Conservation (phyloP, 1,140 invertebrate species). For the Saxidomus purpurata region DNA sequence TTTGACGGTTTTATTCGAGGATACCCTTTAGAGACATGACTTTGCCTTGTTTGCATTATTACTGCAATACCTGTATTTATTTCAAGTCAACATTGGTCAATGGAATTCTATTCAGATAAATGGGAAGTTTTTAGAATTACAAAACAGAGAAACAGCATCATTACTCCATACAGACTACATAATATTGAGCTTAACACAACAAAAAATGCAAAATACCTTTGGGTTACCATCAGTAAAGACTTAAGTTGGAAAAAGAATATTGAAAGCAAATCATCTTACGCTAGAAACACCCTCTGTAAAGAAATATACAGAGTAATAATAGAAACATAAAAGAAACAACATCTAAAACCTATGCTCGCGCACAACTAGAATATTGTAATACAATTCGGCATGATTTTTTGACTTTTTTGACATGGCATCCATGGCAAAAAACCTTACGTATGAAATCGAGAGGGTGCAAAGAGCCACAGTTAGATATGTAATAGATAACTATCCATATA, state of each 20-base stretch:
- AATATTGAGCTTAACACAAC: not conserved
- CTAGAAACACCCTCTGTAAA: not conserved
- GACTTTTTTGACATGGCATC: no score
- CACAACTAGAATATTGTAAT: conserved; percentile 36
- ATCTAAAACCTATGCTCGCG: conserved; percentile 17
- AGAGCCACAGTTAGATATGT: conserved; percentile 7
- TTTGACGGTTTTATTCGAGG: no score
- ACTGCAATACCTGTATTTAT: no score
- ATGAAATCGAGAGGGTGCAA: not conserved
- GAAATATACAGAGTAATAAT: not conserved
- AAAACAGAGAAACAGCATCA: not conserved
- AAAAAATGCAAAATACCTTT: not conserved
- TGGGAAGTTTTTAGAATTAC: not conserved
- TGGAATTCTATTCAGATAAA: conserved; percentile 24
- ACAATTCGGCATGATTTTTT: no score
- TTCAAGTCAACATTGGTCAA: not conserved
- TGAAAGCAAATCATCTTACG: not conserved
- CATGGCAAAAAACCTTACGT: conserved; percentile 26
- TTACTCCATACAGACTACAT: conserved; percentile 1
- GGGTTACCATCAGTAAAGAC: conserved; percentile 1
- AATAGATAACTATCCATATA: not conserved
- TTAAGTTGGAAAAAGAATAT: not conserved
- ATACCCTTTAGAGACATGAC: no score
- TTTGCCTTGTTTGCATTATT: no score
- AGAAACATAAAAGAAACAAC: conserved; percentile 9